These are phyloP conservation scores for Lampris incognitus DNA, from an alignment of 2,113 vertebrate species.

Conservation along the genomic window DNA sequence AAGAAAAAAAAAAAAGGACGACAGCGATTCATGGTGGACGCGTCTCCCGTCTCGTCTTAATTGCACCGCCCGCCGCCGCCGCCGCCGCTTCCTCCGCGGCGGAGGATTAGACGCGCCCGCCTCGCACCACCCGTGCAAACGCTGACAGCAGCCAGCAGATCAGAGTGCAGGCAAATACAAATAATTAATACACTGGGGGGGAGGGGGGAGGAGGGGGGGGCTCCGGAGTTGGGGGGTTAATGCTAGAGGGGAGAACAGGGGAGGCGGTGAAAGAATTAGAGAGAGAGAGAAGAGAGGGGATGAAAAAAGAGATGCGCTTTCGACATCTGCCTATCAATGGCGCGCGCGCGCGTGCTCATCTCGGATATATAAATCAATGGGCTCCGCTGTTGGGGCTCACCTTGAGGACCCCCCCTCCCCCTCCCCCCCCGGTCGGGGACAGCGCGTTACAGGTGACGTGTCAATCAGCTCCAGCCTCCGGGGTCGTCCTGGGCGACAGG, in stretches of 20 bases:
- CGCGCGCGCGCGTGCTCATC: not conserved
- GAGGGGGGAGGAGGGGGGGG: slow-evolving; percentile 27
- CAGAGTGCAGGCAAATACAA: slow-evolving; percentile 64
- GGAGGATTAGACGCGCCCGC: slow-evolving; percentile 67
- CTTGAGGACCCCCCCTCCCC: slow-evolving; percentile 22
- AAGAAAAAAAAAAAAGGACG: no score
- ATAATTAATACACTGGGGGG: slow-evolving; percentile 74
- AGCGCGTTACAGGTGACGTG: slow-evolving; percentile 44
- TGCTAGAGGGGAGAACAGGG: slow-evolving; percentile 27
- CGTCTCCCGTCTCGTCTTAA: no score
- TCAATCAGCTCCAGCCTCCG: slow-evolving; percentile 34
- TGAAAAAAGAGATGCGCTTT: slow-evolving; percentile 21
- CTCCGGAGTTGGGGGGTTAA: slow-evolving; percentile 41
- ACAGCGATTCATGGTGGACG: no score
- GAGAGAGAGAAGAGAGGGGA: not conserved
- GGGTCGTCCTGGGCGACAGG: not conserved
- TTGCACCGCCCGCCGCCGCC: no score
- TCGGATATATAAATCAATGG: slow-evolving; percentile 30
- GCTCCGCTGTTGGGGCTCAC: slow-evolving; percentile 34
- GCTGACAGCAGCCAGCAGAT: slow-evolving; percentile 63
- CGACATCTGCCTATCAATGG: slow-evolving; percentile 54
- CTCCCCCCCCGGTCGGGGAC: not conserved
- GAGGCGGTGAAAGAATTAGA: not conserved
- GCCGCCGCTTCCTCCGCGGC: slow-evolving; percentile 44
- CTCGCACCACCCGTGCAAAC: slow-evolving; percentile 69